A percentile compares a stretch with the other conserved stretches of the same genome.
These are phyloP conservation scores for Tetrax tetrax DNA, from an alignment of 2,113 vertebrate species.

Conservation along the genomic window DNA sequence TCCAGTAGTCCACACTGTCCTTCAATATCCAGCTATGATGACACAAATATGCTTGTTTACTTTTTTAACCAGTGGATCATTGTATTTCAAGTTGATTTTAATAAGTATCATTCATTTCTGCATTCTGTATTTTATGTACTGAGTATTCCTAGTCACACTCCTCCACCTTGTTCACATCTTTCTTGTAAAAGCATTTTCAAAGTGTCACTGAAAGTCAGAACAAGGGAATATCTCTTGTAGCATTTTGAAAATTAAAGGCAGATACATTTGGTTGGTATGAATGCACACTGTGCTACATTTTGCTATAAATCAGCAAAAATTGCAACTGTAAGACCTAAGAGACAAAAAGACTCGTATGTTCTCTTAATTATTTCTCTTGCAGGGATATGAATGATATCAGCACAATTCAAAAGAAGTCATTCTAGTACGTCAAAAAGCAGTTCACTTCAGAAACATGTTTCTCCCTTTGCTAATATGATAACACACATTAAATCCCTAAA, in stretches of 20 bases:
- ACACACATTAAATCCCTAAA: not conserved
- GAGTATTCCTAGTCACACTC: not conserved
- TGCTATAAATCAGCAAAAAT: not conserved
- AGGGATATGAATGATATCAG: not conserved
- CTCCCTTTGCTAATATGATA: not conserved
- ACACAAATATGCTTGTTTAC: not conserved
- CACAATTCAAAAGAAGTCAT: not conserved
- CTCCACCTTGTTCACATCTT: not conserved
- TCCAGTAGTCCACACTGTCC: not conserved
- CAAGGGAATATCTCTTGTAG: not conserved
- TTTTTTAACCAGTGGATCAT: not conserved
- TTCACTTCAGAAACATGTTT: not conserved
- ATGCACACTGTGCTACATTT: not conserved
- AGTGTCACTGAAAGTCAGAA: not conserved
- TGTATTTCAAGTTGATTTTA: not conserved
- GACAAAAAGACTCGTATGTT: not conserved
- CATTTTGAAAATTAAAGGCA: slow-evolving; percentile 19
- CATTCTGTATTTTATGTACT: not conserved
- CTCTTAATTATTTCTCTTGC: not conserved
- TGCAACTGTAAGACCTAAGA: not conserved
- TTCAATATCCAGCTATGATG: not conserved
- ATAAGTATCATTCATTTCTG: not conserved
- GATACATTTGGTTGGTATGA: not conserved
- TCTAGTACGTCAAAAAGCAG: not conserved
- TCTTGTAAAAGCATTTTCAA: not conserved